Evolutionary conservation across 1,140 invertebrate species (phyloP).

Genomic region (Drosophila chauvacae): DNA sequence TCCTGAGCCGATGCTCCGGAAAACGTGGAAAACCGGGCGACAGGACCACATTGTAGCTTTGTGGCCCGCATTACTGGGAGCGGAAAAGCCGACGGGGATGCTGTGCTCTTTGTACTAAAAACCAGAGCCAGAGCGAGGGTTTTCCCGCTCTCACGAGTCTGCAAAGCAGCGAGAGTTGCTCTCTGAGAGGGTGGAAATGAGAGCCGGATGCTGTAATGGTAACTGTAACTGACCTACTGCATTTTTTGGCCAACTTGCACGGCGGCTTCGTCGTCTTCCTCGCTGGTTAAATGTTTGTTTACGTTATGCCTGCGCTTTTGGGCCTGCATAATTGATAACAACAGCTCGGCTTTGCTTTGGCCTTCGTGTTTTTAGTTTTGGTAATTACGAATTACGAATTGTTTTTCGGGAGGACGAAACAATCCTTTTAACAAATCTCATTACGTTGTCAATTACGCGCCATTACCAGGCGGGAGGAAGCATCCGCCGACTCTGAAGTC

Average conservation of each 20-base stretch:
- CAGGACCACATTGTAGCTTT: slow-evolving; percentile 59
- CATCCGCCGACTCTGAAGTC: slow-evolving; percentile 52
- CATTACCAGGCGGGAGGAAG: slow-evolving; percentile 40
- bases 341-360: slow-evolving; percentile 30
- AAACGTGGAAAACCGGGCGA: slow-evolving; percentile 7
- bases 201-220: slow-evolving; percentile 37
- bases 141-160: slow-evolving; percentile 20
- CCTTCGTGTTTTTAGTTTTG: slow-evolving; percentile 32
- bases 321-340: slow-evolving; percentile 73
- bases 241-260: slow-evolving; percentile 54
- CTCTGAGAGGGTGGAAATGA: slow-evolving; percentile 14
- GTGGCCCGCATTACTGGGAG: slow-evolving; percentile 27
- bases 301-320: slow-evolving; percentile 71
- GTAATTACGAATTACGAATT: slow-evolving; percentile 63
- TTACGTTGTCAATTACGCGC: slow-evolving; percentile 78
- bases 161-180: slow-evolving; percentile 18
- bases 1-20: slow-evolving; percentile 26
- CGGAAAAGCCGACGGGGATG: slow-evolving; percentile 34
- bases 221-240: slow-evolving; percentile 76
- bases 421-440: slow-evolving; percentile 82
- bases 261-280: slow-evolving; percentile 16
- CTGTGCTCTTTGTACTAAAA: slow-evolving; percentile 74
- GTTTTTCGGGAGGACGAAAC: slow-evolving; percentile 34
- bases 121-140: not conserved
- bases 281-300: slow-evolving; percentile 72